Base-by-base conservation (phyloP, 2,888 invertebrate genomes). In the Adineta ricciae region DNA sequence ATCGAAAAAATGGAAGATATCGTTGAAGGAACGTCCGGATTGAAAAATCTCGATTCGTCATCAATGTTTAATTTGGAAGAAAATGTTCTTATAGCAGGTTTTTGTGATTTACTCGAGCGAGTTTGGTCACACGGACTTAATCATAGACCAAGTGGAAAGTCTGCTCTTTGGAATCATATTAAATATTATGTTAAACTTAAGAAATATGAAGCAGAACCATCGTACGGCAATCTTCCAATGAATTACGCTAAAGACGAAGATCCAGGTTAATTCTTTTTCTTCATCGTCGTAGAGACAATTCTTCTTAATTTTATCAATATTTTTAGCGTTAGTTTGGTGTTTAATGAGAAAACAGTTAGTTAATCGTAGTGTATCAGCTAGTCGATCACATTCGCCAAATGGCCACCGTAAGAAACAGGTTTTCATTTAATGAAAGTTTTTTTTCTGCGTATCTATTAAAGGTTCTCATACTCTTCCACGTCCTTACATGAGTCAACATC, bases 71-170 rank as follows among this genome's bases (percentile, higher is more conserved):
- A 73, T 41, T 73, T 73, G 38, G 98, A 99, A 91, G 99, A 99
- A 90, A 98, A 96, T 89, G 98, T 98, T 0, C 92, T 99, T 88
- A 97, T 98, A 78, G 97, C 97, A 24, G 95, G 96, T 86, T 92
- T 99, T 8, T 99, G 99, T 91, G 99, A 99, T 91, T 93, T 99
- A 84, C 91, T 99, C 83, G 99, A 99, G 91, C 93, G 98, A 87
- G 94, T 98, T 46, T 99, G 98, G 98, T 95, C 96, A 0, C 98
- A 99, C 89, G 99, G 98, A 0, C 91, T 97, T 84, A 96, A 96
- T 88, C 94, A 94, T 86, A 98, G 97, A 91, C 94, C 96, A 92
- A 93, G 93, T 92, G 97, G 97, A 16, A 98, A 97, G 91, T 97
- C 97, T 0, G 96, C 97, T 0, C 92, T 99, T 9, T 99, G 99